phyloP scores from a whole-genome alignment of 2,797 vertebrate species.

The Channa striata region DNA sequence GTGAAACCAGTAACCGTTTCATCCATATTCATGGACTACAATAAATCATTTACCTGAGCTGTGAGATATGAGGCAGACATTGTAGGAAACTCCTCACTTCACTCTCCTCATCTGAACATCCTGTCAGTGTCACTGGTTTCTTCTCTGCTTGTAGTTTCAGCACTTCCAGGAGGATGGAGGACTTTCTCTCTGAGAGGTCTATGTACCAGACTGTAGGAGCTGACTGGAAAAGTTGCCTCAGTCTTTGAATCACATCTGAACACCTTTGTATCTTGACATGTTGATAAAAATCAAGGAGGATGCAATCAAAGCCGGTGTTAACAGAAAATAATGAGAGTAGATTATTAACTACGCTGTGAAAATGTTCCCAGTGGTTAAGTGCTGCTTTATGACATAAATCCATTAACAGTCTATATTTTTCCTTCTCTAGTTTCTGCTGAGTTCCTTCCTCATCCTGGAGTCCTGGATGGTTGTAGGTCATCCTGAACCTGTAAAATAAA shows the following conservation, averaged over 20 bases:
- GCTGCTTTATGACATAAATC: slow-evolving; percentile 39
- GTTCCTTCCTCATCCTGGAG: background rate
- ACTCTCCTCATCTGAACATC: slow-evolving; percentile 45
- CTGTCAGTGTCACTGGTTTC: slow-evolving; percentile 38
- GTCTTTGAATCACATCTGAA: background rate
- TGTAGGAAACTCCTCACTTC: slow-evolving; percentile 44
- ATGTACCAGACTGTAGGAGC: no score
- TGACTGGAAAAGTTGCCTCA: background rate
- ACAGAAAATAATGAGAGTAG: slow-evolving; percentile 27
- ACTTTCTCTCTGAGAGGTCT: no score
- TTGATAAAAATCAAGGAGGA: slow-evolving; percentile 31
- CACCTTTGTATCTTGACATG: background rate
- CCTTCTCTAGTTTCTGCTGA: background rate
- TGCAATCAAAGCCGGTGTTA: background rate
- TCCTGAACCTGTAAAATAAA: slow-evolving; percentile 26
- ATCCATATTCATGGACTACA: no score
- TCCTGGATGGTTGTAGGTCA: background rate
- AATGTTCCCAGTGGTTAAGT: background rate
- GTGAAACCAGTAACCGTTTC: no score
- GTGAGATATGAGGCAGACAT: slow-evolving; percentile 10
- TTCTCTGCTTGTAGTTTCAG: slow-evolving; percentile 43
- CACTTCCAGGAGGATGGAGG: background rate
- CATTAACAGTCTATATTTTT: slow-evolving; percentile 18
- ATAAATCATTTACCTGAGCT: slow-evolving; percentile 21
- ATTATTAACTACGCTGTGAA: background rate